Percentiles rank a stretch among this genome's conserved stretches.
phyloP scores from a whole-genome alignment of 2,797 vertebrate species.

The Pteronotus mesoamericanus region DNA sequence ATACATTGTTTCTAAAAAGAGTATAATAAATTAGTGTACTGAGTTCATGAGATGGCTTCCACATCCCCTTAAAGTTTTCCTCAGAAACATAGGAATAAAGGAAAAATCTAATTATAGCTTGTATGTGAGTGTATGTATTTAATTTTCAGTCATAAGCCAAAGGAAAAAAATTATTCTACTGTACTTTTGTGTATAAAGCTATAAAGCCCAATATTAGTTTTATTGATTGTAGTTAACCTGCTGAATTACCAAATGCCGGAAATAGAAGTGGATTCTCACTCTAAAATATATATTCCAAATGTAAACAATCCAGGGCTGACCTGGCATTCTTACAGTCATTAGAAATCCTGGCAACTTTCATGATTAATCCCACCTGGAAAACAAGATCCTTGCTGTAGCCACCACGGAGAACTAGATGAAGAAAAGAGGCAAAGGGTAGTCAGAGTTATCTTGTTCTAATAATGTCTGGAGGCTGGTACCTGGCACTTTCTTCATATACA shows the following conservation, averaged over 20 bases:
- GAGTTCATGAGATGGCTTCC: neutral
- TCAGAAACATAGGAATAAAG: neutral
- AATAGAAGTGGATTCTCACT: neutral
- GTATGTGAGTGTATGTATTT: neutral
- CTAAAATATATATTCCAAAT: neutral
- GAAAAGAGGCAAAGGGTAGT: neutral
- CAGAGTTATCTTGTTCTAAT: neutral
- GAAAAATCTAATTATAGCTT: neutral
- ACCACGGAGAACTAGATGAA: no score
- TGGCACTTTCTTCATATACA: neutral
- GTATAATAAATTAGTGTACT: neutral
- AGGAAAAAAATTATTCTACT: neutral
- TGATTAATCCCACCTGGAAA: neutral
- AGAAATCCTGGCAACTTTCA: neutral
- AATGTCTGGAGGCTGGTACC: neutral
- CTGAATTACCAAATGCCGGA: neutral
- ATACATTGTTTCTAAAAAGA: neutral
- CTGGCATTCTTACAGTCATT: no score
- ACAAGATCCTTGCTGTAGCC: neutral
- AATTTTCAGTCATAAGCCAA: neutral
- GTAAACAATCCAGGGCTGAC: neutral
- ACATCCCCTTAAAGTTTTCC: neutral
- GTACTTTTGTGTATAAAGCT: neutral
- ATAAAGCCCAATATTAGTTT: neutral
- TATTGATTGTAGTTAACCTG: neutral